Evolutionary conservation across 2,888 invertebrate genomes (phyloP), one percentile per base, ranked within the genome.

Genomic region (Argyresthia goedartella): DNA sequence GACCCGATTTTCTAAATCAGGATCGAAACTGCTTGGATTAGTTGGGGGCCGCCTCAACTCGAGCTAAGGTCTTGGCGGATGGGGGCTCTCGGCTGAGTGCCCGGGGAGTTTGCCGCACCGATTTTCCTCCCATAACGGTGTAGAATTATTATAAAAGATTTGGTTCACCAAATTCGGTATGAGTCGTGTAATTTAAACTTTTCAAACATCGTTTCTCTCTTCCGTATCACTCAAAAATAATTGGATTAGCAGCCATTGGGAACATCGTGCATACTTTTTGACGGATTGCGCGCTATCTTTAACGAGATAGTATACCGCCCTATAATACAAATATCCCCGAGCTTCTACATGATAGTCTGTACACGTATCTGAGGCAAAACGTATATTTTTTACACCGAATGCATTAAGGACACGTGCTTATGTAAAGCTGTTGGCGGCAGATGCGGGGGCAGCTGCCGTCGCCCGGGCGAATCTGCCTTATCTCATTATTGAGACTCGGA

Each of bases 371-470:
- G 25, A 25, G 25, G 25, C 25, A 25, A 25, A n/a, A 25, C 6
- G 25, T 25, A 25, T 25, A 25, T 25, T 25, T 25, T 25, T 25
- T 25, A 6, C 6, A 6, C 25, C 25, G 25, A 49, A 50, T 49
- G 69, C 67, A 67, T 65, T 65, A 59, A 59, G 64, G 62, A 66
- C 73, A 68, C 75, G 72, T 71, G 74, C 65, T 64, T 59, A 57
- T 57, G 59, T 34, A 48, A 53, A 60, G 64, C 59, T 57, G 60
- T 64, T 69, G 70, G 65, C 66, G 71, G 73, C 84, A 84, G 84
- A 82, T 84, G 84, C 67, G 65, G 65, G 58, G 62, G 72, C 84
- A 85, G 80, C 85, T 84, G 85, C 71, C 69, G 63, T 55, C 57
- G 54, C 56, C 57, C 59, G 70, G 58, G 54, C 56, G 57, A 60